Conservation (phyloP, 2,797 vertebrate species). For the Momotus momota region DNA sequence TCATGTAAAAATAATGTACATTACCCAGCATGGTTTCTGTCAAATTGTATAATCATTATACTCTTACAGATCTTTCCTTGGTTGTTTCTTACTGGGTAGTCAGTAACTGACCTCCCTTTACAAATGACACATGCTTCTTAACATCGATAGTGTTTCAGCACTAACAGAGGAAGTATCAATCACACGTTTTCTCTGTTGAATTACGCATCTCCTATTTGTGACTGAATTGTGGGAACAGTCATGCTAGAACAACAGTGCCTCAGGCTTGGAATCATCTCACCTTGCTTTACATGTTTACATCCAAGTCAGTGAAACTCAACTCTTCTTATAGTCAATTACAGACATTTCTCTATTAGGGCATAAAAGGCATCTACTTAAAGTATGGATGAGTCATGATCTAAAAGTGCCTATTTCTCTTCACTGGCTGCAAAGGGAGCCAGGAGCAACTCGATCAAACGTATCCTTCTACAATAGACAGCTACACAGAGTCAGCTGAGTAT, state of each 20-base stretch:
- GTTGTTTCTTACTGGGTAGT: neutral
- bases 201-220: neutral
- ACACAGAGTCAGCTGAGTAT: conserved; percentile 18
- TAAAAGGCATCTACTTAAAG: neutral
- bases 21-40: neutral
- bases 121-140: neutral
- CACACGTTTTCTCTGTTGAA: neutral
- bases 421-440: conserved; percentile 20
- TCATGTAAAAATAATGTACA: neutral
- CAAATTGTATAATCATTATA: neutral
- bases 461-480: conserved; percentile 23
- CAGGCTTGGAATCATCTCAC: neutral
- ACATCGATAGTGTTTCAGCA: neutral
- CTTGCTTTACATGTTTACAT: neutral
- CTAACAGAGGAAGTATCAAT: neutral
- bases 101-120: neutral
- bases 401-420: conserved; percentile 22
- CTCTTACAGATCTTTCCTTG: neutral
- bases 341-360: neutral
- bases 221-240: neutral
- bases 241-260: neutral
- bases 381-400: neutral
- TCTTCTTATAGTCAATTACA: neutral
- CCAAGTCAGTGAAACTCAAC: neutral
- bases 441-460: conserved; percentile 29